Conservation (phyloP, 2,797 vertebrate species). For the Cryptoprocta ferox region DNA sequence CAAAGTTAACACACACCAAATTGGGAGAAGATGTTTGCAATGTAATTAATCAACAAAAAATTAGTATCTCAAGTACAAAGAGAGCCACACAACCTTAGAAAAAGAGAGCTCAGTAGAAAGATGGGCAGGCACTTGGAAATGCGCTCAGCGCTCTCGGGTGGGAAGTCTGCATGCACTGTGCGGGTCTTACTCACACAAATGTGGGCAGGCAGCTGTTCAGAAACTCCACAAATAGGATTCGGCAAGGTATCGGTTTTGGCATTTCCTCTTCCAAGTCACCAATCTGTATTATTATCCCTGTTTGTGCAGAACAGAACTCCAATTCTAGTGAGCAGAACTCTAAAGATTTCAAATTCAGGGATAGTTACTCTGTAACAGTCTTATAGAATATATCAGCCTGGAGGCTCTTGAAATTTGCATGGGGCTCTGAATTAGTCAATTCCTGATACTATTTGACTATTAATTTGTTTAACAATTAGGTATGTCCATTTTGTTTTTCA, state of each 20-base stretch:
- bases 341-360: background rate
- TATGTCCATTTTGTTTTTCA: background rate
- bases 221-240: background rate
- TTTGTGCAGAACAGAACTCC: background rate
- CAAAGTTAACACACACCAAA: background rate
- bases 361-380: background rate
- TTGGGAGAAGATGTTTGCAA: background rate
- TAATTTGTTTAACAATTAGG: background rate
- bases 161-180: background rate
- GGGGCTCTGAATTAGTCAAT: background rate
- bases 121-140: background rate
- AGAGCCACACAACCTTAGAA: background rate
- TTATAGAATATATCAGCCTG: background rate
- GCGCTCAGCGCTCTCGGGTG: rapidly evolving
- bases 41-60: background rate
- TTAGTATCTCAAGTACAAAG: background rate
- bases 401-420: background rate
- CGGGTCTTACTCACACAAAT: background rate
- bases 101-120: background rate
- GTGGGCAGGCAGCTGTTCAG: background rate
- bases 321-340: background rate
- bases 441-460: background rate
- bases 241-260: background rate
- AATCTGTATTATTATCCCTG: background rate
- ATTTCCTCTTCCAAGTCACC: background rate